Evolutionary conservation across 2,888 invertebrate genomes (phyloP), one percentile per base, ranked within the genome.

Genomic region (Dynastes grantii): DNA sequence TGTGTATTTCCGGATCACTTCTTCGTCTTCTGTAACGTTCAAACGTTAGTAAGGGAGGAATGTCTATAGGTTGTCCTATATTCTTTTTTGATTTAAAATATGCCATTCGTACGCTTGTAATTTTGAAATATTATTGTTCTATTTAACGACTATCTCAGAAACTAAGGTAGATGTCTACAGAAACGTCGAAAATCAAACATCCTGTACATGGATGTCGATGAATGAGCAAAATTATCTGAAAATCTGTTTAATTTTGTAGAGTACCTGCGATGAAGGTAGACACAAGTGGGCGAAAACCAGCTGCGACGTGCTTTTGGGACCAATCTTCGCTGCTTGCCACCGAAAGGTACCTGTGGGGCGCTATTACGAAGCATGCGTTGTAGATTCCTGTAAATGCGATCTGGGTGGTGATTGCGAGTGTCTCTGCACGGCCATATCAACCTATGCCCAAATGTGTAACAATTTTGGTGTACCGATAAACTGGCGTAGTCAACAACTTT

Each of bases 381-480:
- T 22, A 22, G 73, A 73, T 22, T 45, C 73, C 9, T 61, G 73
- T 40, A 73, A 61, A 61, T 73, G 73, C 22, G 73, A 73, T 16
- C 13, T 61, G 27, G 45, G 58, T 9, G 73, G 73, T 13, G 61
- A 73, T 55, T 73, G 73, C 9, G 61, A 73, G n/a, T 58, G 45
- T 11, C 61, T 71, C 2, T 73, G 73, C 61, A 61, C 73, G 13
- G 61, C 58, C 16, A 27, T 73, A 3, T 22, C 58, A 6, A 55
- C 27, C 3, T 73, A 73, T 9, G 73, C 61, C n/a, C 73, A 73
- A 27, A 45, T 40, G 22, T 73, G 73, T 27, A 73, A 73, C 32
- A 61, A 73, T 11, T 73, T 16, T 11, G 73, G 73, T 13, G 11
- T 61, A n/a, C 29, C 61, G 40, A 45, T 73, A 27, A 27, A 73